Evolutionary conservation across 1,140 invertebrate genomes (phyloP).

Genomic region (Hylaeus anthracinus): DNA sequence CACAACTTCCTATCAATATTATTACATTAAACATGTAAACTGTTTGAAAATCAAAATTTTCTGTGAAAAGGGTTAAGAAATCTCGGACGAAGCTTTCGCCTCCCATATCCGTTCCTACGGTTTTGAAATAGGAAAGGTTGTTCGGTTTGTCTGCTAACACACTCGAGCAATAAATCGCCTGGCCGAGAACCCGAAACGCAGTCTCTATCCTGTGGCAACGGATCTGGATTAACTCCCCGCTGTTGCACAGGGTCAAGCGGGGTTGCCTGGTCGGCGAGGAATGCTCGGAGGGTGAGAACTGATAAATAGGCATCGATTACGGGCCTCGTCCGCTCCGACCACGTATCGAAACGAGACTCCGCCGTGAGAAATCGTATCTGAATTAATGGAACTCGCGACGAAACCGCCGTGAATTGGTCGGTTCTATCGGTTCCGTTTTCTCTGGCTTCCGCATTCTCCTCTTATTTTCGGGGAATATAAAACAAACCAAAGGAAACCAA

Average conservation of each 20-base stretch:
- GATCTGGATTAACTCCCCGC: constrained; percentile 60
- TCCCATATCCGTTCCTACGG: too few relatives aligned
- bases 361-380: constrained; percentile 7
- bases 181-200: constrained; percentile 8
- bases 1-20: too few relatives aligned
- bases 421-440: too few relatives aligned
- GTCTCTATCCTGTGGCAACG: constrained; percentile 41
- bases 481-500: too few relatives aligned
- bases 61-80: too few relatives aligned
- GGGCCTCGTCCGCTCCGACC: constrained; percentile 52
- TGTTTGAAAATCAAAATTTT: too few relatives aligned
- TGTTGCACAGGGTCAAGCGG: constrained; percentile 43
- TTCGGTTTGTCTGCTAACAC: not conserved
- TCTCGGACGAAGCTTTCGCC: too few relatives aligned
- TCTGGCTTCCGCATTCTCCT: too few relatives aligned
- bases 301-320: constrained; percentile 68
- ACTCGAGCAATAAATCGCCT: constrained; percentile 8
- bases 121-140: too few relatives aligned
- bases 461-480: too few relatives aligned
- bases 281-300: constrained; percentile 32
- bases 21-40: too few relatives aligned
- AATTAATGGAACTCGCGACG: not conserved
- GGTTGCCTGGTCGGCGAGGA: constrained; percentile 25
- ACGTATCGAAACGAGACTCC: constrained; percentile 51
- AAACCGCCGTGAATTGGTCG: too few relatives aligned